A percentile compares a stretch with the other conserved stretches of the same genome.
phyloP scores from a whole-genome alignment of 1,140 invertebrate species.

The Riptortus pedestris region DNA sequence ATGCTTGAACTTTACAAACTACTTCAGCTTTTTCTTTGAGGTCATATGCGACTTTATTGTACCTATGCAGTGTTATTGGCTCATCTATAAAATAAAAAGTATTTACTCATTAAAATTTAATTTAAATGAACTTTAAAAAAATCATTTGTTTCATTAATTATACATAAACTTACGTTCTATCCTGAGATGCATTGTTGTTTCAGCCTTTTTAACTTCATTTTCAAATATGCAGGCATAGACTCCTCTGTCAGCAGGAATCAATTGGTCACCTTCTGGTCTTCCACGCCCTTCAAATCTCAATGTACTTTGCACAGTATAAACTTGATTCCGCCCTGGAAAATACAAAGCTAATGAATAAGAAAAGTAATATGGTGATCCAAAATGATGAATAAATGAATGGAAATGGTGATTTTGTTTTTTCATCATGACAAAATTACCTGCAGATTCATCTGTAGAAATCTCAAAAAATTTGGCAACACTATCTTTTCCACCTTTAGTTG shows the following conservation, averaged over 20 bases:
- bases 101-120: constrained; percentile 5
- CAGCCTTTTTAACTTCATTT: constrained; percentile 76
- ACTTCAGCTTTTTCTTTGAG: constrained; percentile 71
- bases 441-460: constrained; percentile 62
- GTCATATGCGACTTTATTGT: constrained; percentile 82
- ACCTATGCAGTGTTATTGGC: constrained; percentile 71
- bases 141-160: background rate
- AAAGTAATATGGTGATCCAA: background rate
- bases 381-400: background rate
- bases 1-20: constrained; percentile 78
- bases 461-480: constrained; percentile 65
- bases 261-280: constrained; percentile 58
- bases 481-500: constrained; percentile 43
- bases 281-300: constrained; percentile 67
- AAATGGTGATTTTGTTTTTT: background rate
- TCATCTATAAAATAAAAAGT: constrained; percentile 49
- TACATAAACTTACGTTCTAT: constrained; percentile 64
- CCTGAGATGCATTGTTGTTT: constrained; percentile 76
- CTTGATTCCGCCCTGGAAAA: constrained; percentile 39
- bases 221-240: constrained; percentile 78
- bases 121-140: background rate
- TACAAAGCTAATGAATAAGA: background rate
- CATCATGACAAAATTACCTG: no score
- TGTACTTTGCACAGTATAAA: constrained; percentile 72
- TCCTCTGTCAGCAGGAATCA: constrained; percentile 72